A percentile compares a stretch with the other conserved stretches of the same genome.
Evolutionary conservation across 2,888 invertebrate genomes (phyloP).

Genomic region (Bhutanitis thaidina): DNA sequence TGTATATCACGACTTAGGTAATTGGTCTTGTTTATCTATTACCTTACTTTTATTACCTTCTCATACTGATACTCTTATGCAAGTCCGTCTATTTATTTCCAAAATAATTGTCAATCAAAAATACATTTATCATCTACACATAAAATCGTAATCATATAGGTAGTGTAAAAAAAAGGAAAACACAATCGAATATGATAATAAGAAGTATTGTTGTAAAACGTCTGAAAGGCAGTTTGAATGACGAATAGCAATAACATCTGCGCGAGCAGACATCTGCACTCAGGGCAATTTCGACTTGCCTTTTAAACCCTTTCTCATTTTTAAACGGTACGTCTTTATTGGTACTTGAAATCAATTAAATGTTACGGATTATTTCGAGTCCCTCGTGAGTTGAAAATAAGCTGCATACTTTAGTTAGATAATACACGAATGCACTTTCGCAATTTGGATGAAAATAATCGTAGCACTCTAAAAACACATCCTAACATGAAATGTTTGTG

Average conservation of each 20-base stretch:
- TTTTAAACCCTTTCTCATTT: slow-evolving; percentile 28
- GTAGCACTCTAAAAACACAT: slow-evolving; percentile 54
- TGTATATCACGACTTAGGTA: too few species aligned
- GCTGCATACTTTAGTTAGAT: neutral
- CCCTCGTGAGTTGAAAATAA: slow-evolving; percentile 5
- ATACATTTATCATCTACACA: neutral
- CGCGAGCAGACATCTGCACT: slow-evolving; percentile 21
- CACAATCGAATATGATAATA: neutral
- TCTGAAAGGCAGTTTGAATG: slow-evolving; percentile 13
- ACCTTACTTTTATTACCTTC: too few species aligned
- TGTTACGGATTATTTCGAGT: slow-evolving; percentile 24
- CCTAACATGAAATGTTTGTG: slow-evolving; percentile 37
- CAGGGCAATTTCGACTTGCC: slow-evolving; percentile 28
- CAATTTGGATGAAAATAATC: slow-evolving; percentile 12
- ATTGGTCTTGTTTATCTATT: too few species aligned
- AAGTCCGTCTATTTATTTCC: too few species aligned
- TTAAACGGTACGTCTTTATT: slow-evolving; percentile 28
- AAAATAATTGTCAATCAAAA: too few species aligned
- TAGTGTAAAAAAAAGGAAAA: too few species aligned
- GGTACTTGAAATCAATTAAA: slow-evolving; percentile 65
- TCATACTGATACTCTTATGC: too few species aligned
- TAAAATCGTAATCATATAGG: neutral
- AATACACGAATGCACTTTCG: slow-evolving; percentile 3
- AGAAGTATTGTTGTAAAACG: slow-evolving; percentile 6
- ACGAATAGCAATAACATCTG: slow-evolving; percentile 28